Evolutionary conservation across 2,797 vertebrate genomes (phyloP).

Genomic region (Enteromius viviparus): DNA sequence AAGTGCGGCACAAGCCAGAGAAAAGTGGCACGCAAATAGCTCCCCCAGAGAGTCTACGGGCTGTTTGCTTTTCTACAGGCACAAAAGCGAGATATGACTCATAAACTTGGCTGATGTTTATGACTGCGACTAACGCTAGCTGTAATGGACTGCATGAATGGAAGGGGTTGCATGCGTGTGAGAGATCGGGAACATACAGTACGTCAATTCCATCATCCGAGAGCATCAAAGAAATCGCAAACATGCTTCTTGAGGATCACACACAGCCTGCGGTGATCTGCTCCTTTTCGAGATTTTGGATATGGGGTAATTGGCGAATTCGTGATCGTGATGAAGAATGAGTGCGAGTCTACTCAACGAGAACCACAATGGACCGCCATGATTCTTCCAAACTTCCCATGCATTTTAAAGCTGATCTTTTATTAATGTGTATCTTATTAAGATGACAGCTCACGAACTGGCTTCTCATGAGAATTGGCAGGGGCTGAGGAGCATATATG

Average conservation of each 20-base stretch:
- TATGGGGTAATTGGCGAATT: background rate
- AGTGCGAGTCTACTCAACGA: background rate
- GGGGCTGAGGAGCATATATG: slow-evolving; percentile 41
- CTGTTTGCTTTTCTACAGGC: slow-evolving; percentile 45
- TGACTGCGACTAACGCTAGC: slow-evolving; percentile 52
- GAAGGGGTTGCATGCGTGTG: slow-evolving; percentile 41
- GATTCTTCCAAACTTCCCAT: slow-evolving; percentile 71
- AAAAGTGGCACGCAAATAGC: slow-evolving; percentile 47
- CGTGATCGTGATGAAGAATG: slow-evolving; percentile 71
- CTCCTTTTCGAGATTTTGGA: background rate
- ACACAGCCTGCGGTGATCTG: slow-evolving; percentile 10
- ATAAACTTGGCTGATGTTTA: slow-evolving; percentile 64
- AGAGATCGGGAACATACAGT: slow-evolving; percentile 37
- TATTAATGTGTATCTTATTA: slow-evolving; percentile 77
- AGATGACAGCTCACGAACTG: slow-evolving; percentile 61
- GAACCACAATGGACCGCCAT: slow-evolving; percentile 61
- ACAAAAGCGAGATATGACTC: slow-evolving; percentile 65
- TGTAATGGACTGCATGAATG: slow-evolving; percentile 61
- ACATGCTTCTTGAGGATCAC: slow-evolving; percentile 23
- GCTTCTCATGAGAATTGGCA: slow-evolving; percentile 62
- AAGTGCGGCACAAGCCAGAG: slow-evolving; percentile 56
- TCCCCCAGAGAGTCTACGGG: slow-evolving; percentile 46
- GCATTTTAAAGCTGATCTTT: slow-evolving; percentile 77
- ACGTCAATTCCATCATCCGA: slow-evolving; percentile 24
- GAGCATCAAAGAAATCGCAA: slow-evolving; percentile 40